phyloP scores from a whole-genome alignment of 2,113 vertebrate genomes.

The Pelecanus crispus region DNA sequence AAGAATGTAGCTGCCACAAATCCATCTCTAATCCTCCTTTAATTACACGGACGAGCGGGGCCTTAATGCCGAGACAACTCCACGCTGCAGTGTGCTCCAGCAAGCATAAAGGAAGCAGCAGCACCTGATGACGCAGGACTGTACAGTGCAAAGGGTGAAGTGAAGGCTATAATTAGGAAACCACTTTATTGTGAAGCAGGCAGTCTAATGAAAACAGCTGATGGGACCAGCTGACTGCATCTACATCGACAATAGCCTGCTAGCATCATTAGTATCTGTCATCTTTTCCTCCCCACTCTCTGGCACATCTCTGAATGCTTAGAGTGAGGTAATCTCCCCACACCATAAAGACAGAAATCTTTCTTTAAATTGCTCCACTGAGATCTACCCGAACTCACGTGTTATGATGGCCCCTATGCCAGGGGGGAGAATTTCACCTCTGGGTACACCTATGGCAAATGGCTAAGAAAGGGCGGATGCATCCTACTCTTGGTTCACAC shows the following conservation, averaged over 20 bases:
- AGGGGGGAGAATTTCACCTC: background rate
- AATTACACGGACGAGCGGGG: background rate
- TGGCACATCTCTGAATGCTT: background rate
- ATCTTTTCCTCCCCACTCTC: background rate
- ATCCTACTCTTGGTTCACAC: background rate
- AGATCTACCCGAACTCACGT: background rate
- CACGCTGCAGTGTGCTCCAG: background rate
- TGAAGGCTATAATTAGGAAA: constrained; percentile 24
- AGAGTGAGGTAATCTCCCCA: background rate
- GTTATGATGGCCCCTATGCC: fast-evolving
- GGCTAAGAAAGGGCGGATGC: background rate
- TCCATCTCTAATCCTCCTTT: constrained; percentile 11
- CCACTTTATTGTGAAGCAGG: background rate
- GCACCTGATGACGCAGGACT: background rate
- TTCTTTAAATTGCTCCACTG: background rate
- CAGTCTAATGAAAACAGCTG: constrained; percentile 3
- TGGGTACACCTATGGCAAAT: background rate
- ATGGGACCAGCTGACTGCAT: constrained; percentile 9
- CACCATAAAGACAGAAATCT: background rate
- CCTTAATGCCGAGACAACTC: background rate
- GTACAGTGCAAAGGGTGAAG: background rate
- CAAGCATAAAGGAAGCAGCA: background rate
- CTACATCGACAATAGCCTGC: background rate
- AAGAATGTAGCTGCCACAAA: background rate
- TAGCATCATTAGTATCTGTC: background rate